Evolutionary conservation across 1,140 invertebrate species (phyloP), one percentile per base, ranked within the genome.

Genomic region (Platorchestia sp.): DNA sequence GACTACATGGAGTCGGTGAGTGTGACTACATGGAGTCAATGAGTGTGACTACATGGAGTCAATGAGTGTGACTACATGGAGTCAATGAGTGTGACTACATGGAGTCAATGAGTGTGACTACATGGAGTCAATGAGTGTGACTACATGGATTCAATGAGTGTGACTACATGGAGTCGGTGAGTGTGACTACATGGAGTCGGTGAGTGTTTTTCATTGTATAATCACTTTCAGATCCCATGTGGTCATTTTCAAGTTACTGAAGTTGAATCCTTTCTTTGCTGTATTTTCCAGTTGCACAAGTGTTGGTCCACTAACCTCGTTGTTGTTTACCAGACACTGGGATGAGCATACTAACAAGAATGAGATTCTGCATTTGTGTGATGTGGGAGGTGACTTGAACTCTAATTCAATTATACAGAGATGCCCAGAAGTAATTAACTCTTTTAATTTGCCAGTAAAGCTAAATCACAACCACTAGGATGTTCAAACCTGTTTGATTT

Each of bases 11-110:
- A n/a, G n/a, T n/a, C 97, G 99, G 99, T 0, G 99, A 99, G 97
- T 99, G 98, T 95, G 98, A 99, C 95, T 97, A 98, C 3, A 99
- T 99, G 98, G 98, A 98, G 97, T 97, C 97, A 97, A 98, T 99
- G 97, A 97, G 97, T 22, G 27, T 95, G 98, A 99, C 95, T 97
- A 98, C 3, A 99, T 99, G 98, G 98, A 98, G 97, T 97, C 97
- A 97, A 98, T 99, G 97, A 97, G 97, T 22, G 27, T 95, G 98
- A 99, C 95, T 97, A 98, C 3, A 99, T 99, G 98, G 98, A 98
- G 97, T 97, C 97, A 97, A 98, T 99, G 97, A 97, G 97, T 22
- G 27, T 95, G 98, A 99, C 95, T 97, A 98, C 3, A 99, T 99
- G 98, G 98, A 98, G 97, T 97, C 97, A 97, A 98, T 99, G 97